A percentile compares a stretch with the other conserved stretches of the same genome.
phyloP scores from a whole-genome alignment of 1,140 invertebrate genomes.

The Hypothenemus hampei region DNA sequence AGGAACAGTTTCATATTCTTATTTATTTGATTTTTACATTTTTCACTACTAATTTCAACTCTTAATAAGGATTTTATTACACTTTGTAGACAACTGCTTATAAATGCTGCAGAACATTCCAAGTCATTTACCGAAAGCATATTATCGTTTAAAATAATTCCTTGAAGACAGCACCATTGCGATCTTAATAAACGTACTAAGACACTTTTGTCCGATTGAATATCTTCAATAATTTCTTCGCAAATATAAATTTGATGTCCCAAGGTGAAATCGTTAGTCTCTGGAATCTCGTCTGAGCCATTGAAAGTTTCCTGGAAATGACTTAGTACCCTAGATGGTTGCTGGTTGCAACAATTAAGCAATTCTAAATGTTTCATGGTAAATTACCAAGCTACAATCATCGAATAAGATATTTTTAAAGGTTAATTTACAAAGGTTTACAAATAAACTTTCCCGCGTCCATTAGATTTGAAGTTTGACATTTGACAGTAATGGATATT shows the following conservation, averaged over 20 bases:
- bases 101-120: conserved; percentile 23
- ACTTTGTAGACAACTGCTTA: conserved; percentile 25
- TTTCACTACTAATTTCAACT: conserved; percentile 11
- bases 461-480: too few relatives aligned
- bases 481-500: too few relatives aligned
- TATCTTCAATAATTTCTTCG: not conserved
- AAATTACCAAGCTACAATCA: too few relatives aligned
- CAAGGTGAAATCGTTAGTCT: not conserved
- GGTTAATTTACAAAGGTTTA: too few relatives aligned
- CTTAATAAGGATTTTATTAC: conserved; percentile 14
- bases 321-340: too few relatives aligned
- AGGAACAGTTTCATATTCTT: conserved; percentile 17
- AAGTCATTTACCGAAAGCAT: conserved; percentile 14
- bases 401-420: too few relatives aligned
- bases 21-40: conserved; percentile 18
- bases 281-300: too few relatives aligned
- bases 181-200: conserved; percentile 25
- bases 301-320: too few relatives aligned
- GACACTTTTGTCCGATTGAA: not conserved
- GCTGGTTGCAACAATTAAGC: too few relatives aligned
- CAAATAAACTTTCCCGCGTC: too few relatives aligned
- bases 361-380: too few relatives aligned
- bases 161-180: conserved; percentile 35
- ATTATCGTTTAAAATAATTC: conserved; percentile 27
- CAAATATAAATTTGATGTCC: not conserved